phyloP scores from a whole-genome alignment of 2,888 invertebrate species.

The Patella depressa region DNA sequence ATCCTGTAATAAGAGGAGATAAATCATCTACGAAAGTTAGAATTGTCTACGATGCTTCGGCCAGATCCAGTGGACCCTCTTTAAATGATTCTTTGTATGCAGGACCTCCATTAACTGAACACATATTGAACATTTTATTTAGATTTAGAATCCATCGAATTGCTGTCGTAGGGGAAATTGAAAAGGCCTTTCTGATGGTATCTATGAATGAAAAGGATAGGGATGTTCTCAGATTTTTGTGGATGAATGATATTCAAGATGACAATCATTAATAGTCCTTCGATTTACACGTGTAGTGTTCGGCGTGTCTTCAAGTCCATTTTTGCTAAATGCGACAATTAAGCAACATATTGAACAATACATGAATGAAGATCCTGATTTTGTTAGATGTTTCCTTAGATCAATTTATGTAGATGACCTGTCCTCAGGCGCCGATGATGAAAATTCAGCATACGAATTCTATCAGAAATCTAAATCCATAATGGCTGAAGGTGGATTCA shows the following conservation, averaged over 20 bases:
- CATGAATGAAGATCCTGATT: background rate
- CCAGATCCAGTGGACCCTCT: background rate
- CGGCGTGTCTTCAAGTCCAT: background rate
- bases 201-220: background rate
- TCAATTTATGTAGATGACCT: conserved; percentile 1
- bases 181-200: background rate
- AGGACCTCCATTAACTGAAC: conserved; percentile 1
- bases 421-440: background rate
- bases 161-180: background rate
- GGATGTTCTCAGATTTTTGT: background rate
- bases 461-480: background rate
- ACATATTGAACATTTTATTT: background rate
- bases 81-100: background rate
- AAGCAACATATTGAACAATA: conserved; percentile 5
- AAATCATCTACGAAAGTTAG: conserved; percentile 1
- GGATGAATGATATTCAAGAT: background rate
- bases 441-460: conserved; percentile 1
- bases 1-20: conserved; percentile 4
- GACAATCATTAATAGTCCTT: background rate
- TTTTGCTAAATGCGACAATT: background rate
- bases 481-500: background rate
- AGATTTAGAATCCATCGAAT: conserved; percentile 1
- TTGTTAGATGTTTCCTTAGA: background rate
- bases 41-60: background rate
- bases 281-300: conserved; percentile 5